Base-by-base conservation (phyloP, 2,888 invertebrate species). In the Branchinecta sandiegonensis region DNA sequence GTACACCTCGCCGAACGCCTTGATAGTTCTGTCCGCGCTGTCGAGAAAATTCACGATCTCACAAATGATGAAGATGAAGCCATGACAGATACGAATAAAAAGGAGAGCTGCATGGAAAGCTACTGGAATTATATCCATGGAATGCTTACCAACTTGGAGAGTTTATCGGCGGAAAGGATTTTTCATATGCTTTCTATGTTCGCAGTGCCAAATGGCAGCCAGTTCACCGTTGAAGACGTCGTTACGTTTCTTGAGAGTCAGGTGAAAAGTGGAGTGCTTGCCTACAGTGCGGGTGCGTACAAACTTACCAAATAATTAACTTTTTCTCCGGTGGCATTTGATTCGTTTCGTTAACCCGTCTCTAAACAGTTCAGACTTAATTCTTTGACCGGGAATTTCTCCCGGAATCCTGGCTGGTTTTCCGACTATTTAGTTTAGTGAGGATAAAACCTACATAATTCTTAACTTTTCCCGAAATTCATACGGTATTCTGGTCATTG, bases 81-180 rank as follows among this genome's bases (percentile, higher is more conserved):
- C 76, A 93, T 89, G 0, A 92, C 94, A 90, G 93, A 56, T 17
- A 94, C 94, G 77, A 80, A 80, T 68, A 93, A 92, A 74, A 94
- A 94, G 77, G 81, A 86, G 1, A 94, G 94, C 78, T 93, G 93
- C 76, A 93, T 89, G 0, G 92, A 94, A 90, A 93, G 87, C 65
- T 94, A 94, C 78, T 96, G 96, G 96, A 91, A 94, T 0, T 96
- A 95, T 76, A 94, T 96, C 74, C 89, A 93, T 65, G 95, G 94
- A 17, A 96, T 96, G 96, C 79, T 96, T 69, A 94, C 94, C 12
- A 96, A 96, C 80, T 80, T 96, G 72, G 94, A 94, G 75, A 90
- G 89, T 0, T 81, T 95, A 76, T 89, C 94, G 0, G 80, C 95
- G 72, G 94, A 95, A 73, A 82, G 94, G 68, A 95, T 96, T 74